Conservation (phyloP, 2,797 vertebrate genomes). For the Sebastes baramenuke region DNA sequence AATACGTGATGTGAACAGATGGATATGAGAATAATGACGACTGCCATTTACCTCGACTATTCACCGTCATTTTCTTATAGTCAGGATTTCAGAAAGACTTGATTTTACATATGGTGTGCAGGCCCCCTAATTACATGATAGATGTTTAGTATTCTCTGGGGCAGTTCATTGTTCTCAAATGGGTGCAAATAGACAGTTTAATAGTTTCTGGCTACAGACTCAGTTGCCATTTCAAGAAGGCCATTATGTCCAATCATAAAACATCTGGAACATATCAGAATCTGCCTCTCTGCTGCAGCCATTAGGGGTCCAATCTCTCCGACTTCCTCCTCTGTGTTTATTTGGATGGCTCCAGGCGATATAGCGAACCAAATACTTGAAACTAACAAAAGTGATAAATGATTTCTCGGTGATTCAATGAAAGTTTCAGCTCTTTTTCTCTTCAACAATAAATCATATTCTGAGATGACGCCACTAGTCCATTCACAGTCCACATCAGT, state of each 20-base stretch:
- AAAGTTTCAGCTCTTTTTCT: constrained; percentile 35
- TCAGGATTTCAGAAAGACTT: constrained; percentile 39
- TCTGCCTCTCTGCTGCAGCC: constrained; percentile 29
- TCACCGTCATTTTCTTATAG: constrained; percentile 30
- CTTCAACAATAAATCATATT: constrained; percentile 51
- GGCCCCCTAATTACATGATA: constrained; percentile 63
- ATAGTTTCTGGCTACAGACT: constrained; percentile 46
- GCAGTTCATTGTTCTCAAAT: constrained; percentile 64
- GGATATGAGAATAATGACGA: constrained; percentile 52
- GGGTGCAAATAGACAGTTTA: constrained; percentile 59
- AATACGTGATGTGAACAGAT: constrained; percentile 69
- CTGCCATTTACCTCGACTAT: constrained; percentile 34
- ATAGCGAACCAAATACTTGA: constrained; percentile 40
- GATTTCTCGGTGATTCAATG: constrained; percentile 40
- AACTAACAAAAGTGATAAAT: constrained; percentile 63
- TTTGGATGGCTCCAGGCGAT: constrained; percentile 54
- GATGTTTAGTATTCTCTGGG: constrained; percentile 62
- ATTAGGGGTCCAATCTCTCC: constrained; percentile 27
- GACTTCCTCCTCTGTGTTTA: constrained; percentile 48
- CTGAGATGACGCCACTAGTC: constrained; percentile 29
- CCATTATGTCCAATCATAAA: constrained; percentile 75
- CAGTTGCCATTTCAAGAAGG: constrained; percentile 55
- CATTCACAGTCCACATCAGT: constrained; percentile 32
- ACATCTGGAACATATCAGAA: constrained; percentile 68
- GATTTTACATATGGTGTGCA: constrained; percentile 64